Conservation (phyloP, 2,113 vertebrate genomes). For the Gymnocephalus cernua region DNA sequence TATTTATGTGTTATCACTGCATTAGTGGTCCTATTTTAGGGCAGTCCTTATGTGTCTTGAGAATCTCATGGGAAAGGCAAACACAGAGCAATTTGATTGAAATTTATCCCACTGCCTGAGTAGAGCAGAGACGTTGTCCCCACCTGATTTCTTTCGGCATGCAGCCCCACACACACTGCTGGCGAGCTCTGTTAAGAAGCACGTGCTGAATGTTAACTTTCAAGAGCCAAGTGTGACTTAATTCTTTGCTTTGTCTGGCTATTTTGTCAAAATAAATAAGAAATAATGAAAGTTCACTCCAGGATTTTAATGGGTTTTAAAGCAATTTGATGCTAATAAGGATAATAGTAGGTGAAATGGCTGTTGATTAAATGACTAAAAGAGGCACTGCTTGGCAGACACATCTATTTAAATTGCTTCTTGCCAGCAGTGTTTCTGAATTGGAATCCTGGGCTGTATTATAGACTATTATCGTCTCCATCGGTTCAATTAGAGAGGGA, state of each 20-base stretch:
- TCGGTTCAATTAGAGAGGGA: conserved; percentile 43
- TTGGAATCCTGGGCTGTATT: conserved; percentile 57
- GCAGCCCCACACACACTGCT: conserved; percentile 13
- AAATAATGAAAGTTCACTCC: conserved; percentile 19
- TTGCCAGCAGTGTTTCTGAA: conserved; percentile 42
- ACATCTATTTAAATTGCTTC: conserved; percentile 30
- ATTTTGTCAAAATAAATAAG: conserved; percentile 23
- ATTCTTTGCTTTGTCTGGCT: background rate
- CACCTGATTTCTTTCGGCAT: conserved; percentile 35
- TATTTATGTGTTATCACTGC: conserved; percentile 30
- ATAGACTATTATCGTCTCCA: conserved; percentile 51
- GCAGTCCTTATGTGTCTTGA: background rate
- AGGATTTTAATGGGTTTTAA: conserved; percentile 37
- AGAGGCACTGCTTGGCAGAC: conserved; percentile 35
- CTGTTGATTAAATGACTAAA: conserved; percentile 50
- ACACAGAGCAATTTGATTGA: conserved; percentile 42
- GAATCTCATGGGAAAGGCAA: conserved; percentile 44
- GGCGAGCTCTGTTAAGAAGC: conserved; percentile 18
- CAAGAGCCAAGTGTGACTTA: background rate
- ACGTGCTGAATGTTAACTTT: conserved; percentile 30
- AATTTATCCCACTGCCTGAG: conserved; percentile 32
- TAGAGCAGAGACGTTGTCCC: conserved; percentile 1
- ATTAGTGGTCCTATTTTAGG: conserved; percentile 28
- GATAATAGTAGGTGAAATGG: conserved; percentile 41
- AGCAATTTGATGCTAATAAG: conserved; percentile 47